Base-by-base conservation (phyloP, 2,797 vertebrate species). In the Chelonia mydas region DNA sequence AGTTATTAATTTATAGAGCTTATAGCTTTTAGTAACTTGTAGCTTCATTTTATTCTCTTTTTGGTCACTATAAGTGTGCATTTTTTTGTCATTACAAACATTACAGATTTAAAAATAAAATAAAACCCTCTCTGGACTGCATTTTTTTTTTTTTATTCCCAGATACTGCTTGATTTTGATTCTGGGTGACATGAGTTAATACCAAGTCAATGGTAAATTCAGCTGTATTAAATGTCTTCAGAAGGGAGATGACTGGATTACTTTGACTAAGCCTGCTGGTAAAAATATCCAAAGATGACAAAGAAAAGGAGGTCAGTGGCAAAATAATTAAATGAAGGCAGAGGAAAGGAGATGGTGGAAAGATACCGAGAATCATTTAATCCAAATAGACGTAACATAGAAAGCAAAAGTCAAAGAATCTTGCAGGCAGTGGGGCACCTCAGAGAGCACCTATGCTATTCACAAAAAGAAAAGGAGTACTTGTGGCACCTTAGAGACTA, bases 1-100 rank as follows among this genome's bases (percentile, higher is more conserved):
- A 61, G 57, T 89, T 84, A 92, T 19, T 93, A 95, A 96, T 94
- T 95, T 49, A 90, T n/a, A 6, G 65, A 82, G 10, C 17, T 90
- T 83, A 59, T 37, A 16, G 54, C 19, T 93, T 95, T 93, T 76
- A 91, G 50, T 6, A 59, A 16, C 5, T 93, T 90, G 78, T 53
- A 86, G 15, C 1, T 91, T 23, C 3, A 28, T 87, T 89, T 90
- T 88, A 15, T 65, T 95, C 49, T 1, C 92, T 41, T 31, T 85
- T 87, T 37, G 77, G 19, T 82, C 51, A 53, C 45, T 45, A 33
- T 74, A 25, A 57, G 12, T 86, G 47, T 31, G 47, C 61, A 41
- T 77, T 19, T 33, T 87, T 54, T 79, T 19, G 31, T 7, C 2
- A 49, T 87, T 80, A 7, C 2, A 72, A 89, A 92, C 0, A 1